Evolutionary conservation across 1,140 invertebrate genomes (phyloP), one percentile per base, ranked within the genome.

Genomic region (Atta colombica): DNA sequence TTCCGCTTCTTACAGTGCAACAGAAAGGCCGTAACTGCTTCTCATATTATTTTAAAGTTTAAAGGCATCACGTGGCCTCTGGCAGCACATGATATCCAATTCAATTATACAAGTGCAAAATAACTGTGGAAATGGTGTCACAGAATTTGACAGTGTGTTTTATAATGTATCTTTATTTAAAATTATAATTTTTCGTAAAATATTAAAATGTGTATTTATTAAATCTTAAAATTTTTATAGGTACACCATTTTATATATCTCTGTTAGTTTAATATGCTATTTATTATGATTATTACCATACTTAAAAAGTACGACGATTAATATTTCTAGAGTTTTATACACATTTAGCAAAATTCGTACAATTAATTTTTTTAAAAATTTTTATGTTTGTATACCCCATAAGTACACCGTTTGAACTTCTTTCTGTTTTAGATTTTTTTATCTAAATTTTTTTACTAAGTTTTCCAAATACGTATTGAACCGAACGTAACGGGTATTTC

Each of bases 31-130:
- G 39, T 81, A 71, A 81, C 71, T 31, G 45, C 77, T 53, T 71
- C 14, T 51, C 35, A 35, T 81, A 58, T 45, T 60, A 58, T 71
- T 81, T 81, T n/a, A 81, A 81, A 58, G 51, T 69, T 69, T 69
- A 69, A 78, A 45, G 18, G 25, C 60, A 21, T 65, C 39, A 58
- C 35, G 16, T 45, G 35, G 31, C 49, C 51, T n/a, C 51, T n/a
- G 31, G 16, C 45, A 16, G 16, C 65, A 18, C 21, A 45, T 71
- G 35, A 81, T 81, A 80, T 63, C 21, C 35, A 45, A 81, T 72
- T 81, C 66, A 72, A 81, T 81, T 81, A 28, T 28, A 49, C 66
- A 18, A 14, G 31, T 16, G 31, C 63, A 25, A 49, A n/a, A 16
- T 39, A 63, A 14, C 16, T 16, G 12, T 14, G 45, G 21, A 69